A percentile compares a stretch with the other conserved stretches of the same genome.
Evolutionary conservation across 1,140 invertebrate genomes (phyloP).

Genomic region (Drosophila malerkotliana): DNA sequence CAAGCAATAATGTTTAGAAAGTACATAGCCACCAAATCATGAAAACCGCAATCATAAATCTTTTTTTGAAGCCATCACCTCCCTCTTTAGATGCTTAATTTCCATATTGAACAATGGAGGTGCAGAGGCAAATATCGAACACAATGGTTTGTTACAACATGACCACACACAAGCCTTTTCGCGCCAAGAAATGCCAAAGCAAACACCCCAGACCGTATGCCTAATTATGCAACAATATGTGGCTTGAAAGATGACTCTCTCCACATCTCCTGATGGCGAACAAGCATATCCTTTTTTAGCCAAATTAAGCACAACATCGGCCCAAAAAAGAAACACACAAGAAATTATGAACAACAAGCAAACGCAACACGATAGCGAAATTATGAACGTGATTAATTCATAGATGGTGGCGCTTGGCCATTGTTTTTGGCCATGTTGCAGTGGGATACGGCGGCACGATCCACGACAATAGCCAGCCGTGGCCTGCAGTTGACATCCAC

Average conservation of each 20-base stretch:
- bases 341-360: constrained; percentile 63
- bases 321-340: constrained; percentile 25
- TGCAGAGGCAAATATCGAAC: constrained; percentile 14
- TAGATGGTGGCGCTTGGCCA: constrained; percentile 78
- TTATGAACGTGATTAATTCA: constrained; percentile 83
- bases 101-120: constrained; percentile 69
- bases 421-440: constrained; percentile 55
- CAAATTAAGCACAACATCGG: constrained; percentile 64
- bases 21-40: constrained; percentile 12
- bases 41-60: constrained; percentile 14
- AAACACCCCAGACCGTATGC: constrained; percentile 63
- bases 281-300: constrained; percentile 68
- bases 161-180: constrained; percentile 80
- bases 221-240: constrained; percentile 73
- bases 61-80: neutral
- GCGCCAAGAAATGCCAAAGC: constrained; percentile 69
- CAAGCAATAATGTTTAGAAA: constrained; percentile 1
- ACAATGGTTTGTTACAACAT: constrained; percentile 75
- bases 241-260: constrained; percentile 22
- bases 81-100: constrained; percentile 36
- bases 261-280: constrained; percentile 12
- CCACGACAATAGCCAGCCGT: constrained; percentile 49
- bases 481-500: constrained; percentile 73
- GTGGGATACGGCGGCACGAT: constrained; percentile 45
- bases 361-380: constrained; percentile 68